phyloP scores from a whole-genome alignment of 2,113 vertebrate species.

The Lagenorhynchus albirostris region DNA sequence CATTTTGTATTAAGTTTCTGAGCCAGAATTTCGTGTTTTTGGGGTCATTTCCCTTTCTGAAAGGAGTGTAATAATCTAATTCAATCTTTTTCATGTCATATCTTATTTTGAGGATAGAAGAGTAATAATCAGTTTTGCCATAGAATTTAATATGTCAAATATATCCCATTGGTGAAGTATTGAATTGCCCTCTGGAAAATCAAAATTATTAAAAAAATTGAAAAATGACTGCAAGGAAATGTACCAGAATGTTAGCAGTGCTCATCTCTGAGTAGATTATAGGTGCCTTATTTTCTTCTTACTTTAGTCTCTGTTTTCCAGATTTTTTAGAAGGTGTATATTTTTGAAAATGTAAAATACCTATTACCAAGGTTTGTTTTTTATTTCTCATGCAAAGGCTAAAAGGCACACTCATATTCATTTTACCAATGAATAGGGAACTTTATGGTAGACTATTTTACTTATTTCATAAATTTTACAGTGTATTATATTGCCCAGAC shows the following conservation, averaged over 20 bases:
- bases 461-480: not conserved
- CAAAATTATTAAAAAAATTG: not conserved
- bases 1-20: not conserved
- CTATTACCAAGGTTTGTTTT: not conserved
- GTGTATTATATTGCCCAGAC: not conserved
- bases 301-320: not conserved
- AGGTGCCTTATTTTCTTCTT: not conserved
- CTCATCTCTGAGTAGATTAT: not conserved
- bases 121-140: not conserved
- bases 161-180: not conserved
- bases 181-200: not conserved
- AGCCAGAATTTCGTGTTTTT: constrained; percentile 11
- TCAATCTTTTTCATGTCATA: not conserved
- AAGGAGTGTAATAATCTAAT: not conserved
- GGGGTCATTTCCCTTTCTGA: not conserved
- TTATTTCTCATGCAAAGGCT: not conserved
- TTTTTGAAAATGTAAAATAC: not conserved
- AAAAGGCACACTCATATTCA: not conserved
- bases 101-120: constrained; percentile 1
- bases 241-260: not conserved
- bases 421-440: not conserved
- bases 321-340: not conserved
- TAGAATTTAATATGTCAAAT: not conserved
- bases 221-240: not conserved
- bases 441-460: not conserved